Evolutionary conservation across 23 tunicate species (phyloP), one percentile per base, ranked within the genome.

Genomic region (Styela plicata): DNA sequence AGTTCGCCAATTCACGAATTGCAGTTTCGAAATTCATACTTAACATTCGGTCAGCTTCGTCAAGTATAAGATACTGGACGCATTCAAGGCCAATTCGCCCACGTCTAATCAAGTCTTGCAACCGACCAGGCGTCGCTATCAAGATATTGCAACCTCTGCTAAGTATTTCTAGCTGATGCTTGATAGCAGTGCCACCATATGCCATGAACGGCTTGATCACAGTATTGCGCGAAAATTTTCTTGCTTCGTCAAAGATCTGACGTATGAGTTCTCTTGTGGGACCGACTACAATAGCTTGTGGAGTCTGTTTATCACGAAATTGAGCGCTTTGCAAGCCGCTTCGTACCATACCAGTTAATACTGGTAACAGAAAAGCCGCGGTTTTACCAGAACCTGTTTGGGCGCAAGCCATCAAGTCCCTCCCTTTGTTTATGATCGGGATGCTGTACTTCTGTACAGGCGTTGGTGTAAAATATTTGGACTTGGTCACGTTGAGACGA

Each of bases 351-450:
- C 67, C 74, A 19, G 86, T 63, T 3, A 94, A 30, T 19, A 85
- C 89, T 17, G 98, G 98, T 33, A 94, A 85, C 69, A 94, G 74
- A 63, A 85, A 94, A 5, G 98, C 98, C 29, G 98, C 98, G 10
- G 98, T 94, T 68, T 94, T 94, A 34, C 98, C 98, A n/a, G 94
- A 88, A 2, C 98, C 98, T 0, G 98, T 94, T 69, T 94, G 98
- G 32, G 98, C 98, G 82, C 98, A 94, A 33, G 98, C 98, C 98
- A 94, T 94, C 36, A 94, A 70, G 78, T 94, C 98, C 36, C 90
- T 36, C 1, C 73, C 85, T 27, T 80, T 61, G 29, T 36, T 73
- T 28, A 89, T 64, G 75, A 85, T 89, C 19, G 94, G 94, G n/a
- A 94, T 85, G 52, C 89, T 78, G 83, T 88, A 88, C 37, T 92